These are phyloP conservation scores for Rhagonycha lutea DNA, from an alignment of 2,888 invertebrate species.

Conservation along the genomic window DNA sequence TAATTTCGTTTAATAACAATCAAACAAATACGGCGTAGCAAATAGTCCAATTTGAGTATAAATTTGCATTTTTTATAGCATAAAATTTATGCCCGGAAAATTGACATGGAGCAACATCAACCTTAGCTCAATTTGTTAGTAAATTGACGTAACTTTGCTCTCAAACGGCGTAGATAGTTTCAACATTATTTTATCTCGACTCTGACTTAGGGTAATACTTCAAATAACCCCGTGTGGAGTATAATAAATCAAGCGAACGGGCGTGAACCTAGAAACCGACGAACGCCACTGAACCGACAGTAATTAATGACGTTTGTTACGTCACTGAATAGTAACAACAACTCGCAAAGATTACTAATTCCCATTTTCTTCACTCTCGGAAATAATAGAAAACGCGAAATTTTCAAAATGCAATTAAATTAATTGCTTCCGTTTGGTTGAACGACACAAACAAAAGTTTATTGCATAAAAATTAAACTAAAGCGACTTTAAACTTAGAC, in stretches of 20 bases:
- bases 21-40: not conserved
- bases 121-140: not conserved
- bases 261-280: slow-evolving; percentile 41
- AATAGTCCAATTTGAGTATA: not conserved
- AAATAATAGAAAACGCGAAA: slow-evolving; percentile 8
- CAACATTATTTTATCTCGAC: slow-evolving; percentile 2
- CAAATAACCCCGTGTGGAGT: slow-evolving; percentile 18
- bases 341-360: slow-evolving; percentile 15
- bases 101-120: not conserved
- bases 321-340: slow-evolving; percentile 30
- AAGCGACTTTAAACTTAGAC: not conserved
- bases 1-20: slow-evolving; percentile 24
- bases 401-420: slow-evolving; percentile 9
- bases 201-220: slow-evolving; percentile 2
- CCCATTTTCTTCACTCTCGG: slow-evolving; percentile 10
- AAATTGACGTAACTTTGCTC: not conserved
- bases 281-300: slow-evolving; percentile 38
- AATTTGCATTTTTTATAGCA: not conserved
- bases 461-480: not conserved
- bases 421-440: slow-evolving; percentile 12
- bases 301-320: slow-evolving; percentile 40
- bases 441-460: slow-evolving; percentile 7
- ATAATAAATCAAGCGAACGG: slow-evolving; percentile 39
- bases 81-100: slow-evolving; percentile 1
- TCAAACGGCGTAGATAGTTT: not conserved